These are phyloP conservation scores for Cercopithecus mona DNA, from an alignment of 2,113 vertebrate genomes.

Conservation along the genomic window DNA sequence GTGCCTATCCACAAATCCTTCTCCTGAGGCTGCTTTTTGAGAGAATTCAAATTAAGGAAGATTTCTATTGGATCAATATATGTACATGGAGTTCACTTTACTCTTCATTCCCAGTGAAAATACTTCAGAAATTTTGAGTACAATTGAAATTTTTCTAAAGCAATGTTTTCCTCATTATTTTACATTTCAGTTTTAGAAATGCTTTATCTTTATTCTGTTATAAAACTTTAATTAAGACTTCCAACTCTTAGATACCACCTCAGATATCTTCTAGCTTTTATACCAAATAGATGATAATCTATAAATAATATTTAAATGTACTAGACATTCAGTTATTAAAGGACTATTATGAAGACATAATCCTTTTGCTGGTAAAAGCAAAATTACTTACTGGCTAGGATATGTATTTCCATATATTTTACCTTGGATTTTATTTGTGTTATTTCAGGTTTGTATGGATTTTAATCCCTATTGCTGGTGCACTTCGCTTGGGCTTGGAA, in stretches of 20 bases:
- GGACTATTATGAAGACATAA: not conserved
- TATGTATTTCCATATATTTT: constrained; percentile 1
- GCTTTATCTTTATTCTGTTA: not conserved
- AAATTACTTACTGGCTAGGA: not conserved
- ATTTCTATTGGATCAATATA: not conserved
- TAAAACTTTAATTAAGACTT: not conserved
- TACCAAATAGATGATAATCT: not conserved
- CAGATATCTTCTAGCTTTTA: not conserved
- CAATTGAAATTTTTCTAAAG: not conserved
- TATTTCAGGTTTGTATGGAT: not conserved
- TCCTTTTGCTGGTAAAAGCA: not conserved
- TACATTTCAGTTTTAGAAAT: constrained; percentile 17
- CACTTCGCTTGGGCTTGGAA: not conserved
- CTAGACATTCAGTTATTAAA: not conserved
- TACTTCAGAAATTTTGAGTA: not conserved
- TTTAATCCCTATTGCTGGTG: not conserved
- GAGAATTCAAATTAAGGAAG: not conserved
- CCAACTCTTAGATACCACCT: not conserved
- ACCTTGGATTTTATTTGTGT: not conserved
- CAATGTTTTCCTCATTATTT: not conserved
- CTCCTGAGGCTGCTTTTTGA: not conserved
- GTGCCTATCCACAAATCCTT: not conserved
- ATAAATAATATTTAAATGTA: not conserved
- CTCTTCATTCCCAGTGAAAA: not conserved
- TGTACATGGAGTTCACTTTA: not conserved